Percentiles rank a stretch among this genome's conserved stretches.
phyloP scores from a whole-genome alignment of 2,113 vertebrate genomes.

The Lampris incognitus region DNA sequence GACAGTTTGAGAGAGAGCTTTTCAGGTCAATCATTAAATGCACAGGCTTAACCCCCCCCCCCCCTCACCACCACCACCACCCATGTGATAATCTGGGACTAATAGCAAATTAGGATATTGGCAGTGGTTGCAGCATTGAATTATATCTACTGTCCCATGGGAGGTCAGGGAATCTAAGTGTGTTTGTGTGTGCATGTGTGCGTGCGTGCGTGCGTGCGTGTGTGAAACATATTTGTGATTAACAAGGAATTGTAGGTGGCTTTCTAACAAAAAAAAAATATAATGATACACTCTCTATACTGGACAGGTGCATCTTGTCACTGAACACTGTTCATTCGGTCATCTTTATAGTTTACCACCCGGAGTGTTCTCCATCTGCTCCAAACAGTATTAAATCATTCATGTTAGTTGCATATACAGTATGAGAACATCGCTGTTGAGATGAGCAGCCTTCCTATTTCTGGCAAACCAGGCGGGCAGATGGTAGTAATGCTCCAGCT shows the following conservation, averaged over 20 bases:
- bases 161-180: conserved; percentile 31
- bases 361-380: conserved; percentile 39
- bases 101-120: conserved; percentile 68
- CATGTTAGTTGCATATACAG: conserved; percentile 12
- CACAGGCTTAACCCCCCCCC: conserved; percentile 33
- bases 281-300: no score
- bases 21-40: conserved; percentile 69
- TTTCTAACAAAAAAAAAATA: no score
- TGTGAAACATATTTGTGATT: no score
- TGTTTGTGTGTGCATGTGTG: neutral
- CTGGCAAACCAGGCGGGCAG: conserved; percentile 9
- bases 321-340: neutral
- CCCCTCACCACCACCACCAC: conserved; percentile 31
- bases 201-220: neutral
- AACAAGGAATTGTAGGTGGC: no score
- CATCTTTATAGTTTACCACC: conserved; percentile 17
- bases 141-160: conserved; percentile 46
- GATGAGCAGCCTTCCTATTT: conserved; percentile 9
- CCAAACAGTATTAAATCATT: conserved; percentile 16
- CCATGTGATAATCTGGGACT: conserved; percentile 59
- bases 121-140: conserved; percentile 56
- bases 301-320: neutral
- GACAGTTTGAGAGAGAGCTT: conserved; percentile 33
- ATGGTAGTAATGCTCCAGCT: conserved; percentile 9
- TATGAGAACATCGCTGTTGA: conserved; percentile 1